A percentile compares a stretch with the other conserved stretches of the same genome.
phyloP scores from a whole-genome alignment of 1,140 invertebrate genomes.

The Notospermus geniculatus region DNA sequence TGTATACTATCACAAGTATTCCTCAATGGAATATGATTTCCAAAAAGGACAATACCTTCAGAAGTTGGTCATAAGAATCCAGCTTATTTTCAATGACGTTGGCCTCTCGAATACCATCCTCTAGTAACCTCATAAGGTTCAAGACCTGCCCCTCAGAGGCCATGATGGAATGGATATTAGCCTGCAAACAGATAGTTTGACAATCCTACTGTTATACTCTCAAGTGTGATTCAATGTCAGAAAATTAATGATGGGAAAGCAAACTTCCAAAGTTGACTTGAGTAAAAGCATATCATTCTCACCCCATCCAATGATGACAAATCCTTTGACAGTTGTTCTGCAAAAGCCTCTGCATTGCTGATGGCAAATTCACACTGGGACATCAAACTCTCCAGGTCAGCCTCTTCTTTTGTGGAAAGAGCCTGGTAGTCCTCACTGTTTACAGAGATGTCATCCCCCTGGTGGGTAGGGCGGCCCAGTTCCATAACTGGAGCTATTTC shows the following conservation, averaged over 20 bases:
- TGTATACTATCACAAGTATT: too few relatives aligned
- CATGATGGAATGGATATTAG: conserved; percentile 82
- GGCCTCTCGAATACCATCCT: conserved; percentile 58
- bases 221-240: too few relatives aligned
- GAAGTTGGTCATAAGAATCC: conserved; percentile 53
- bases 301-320: conserved; percentile 80
- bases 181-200: conserved; percentile 55
- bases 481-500: background rate
- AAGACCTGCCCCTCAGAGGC: conserved; percentile 80
- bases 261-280: too few relatives aligned
- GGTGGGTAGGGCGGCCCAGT: background rate
- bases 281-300: conserved; percentile 31
- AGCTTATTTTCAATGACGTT: conserved; percentile 52
- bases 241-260: background rate
- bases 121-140: conserved; percentile 80
- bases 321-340: conserved; percentile 77
- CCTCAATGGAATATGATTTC: too few relatives aligned
- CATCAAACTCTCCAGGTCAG: conserved; percentile 72
- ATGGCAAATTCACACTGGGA: conserved; percentile 75
- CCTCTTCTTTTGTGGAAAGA: conserved; percentile 78
- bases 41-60: too few relatives aligned
- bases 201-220: conserved; percentile 1
- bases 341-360: conserved; percentile 81
- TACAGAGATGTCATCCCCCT: conserved; percentile 9
- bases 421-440: conserved; percentile 72